A percentile compares a stretch with the other conserved stretches of the same genome.
These are phyloP conservation scores for Helarctos malayanus DNA, from an alignment of 2,797 vertebrate species.

Conservation along the genomic window DNA sequence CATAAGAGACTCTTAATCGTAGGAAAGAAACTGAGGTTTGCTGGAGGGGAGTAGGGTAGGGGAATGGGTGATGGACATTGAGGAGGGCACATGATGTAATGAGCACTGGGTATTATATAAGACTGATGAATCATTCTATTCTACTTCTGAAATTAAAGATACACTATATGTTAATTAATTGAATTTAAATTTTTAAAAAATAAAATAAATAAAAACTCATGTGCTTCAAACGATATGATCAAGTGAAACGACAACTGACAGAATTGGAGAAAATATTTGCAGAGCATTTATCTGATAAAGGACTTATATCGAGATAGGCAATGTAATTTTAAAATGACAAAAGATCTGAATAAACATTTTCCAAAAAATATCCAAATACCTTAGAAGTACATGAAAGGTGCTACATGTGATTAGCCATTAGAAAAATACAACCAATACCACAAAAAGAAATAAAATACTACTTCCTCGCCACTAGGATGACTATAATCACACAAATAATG, in stretches of 20 bases:
- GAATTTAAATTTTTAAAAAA: not conserved
- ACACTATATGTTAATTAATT: not conserved
- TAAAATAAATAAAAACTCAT: not conserved
- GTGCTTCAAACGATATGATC: not conserved
- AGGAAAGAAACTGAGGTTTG: not conserved
- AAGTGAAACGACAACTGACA: not conserved
- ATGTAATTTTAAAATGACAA: not conserved
- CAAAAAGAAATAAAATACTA: not conserved
- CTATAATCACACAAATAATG: not conserved
- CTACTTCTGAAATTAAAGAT: not conserved
- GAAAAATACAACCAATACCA: not conserved
- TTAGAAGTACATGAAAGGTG: not conserved
- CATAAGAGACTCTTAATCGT: not conserved
- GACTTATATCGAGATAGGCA: not conserved
- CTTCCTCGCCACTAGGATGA: not conserved
- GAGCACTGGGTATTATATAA: not conserved
- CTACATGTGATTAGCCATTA: not conserved
- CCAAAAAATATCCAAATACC: not conserved
- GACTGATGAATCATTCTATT: not conserved
- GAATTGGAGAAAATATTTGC: not conserved
- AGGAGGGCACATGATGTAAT: not conserved
- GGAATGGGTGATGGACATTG: not conserved
- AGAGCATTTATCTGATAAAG: not conserved
- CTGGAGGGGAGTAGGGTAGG: not conserved
- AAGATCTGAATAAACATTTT: not conserved